Percentiles rank a stretch among this genome's conserved stretches.
These are phyloP conservation scores for Caenorhabditis imperialis DNA, from an alignment of 2,888 invertebrate genomes.

Conservation along the genomic window DNA sequence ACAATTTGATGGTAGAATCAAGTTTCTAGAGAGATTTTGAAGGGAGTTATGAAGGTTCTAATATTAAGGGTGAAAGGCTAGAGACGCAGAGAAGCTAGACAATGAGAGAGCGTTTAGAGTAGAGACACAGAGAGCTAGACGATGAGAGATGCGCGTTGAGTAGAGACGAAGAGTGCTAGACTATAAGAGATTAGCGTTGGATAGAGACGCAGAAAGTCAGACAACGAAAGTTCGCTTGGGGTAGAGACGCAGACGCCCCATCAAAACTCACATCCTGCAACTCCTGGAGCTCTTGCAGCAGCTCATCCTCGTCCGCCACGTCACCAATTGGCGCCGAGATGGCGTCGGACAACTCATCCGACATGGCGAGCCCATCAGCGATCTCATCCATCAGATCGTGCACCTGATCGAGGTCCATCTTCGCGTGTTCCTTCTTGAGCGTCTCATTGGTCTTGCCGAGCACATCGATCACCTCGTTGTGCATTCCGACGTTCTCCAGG, in stretches of 20 bases:
- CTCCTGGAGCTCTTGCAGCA: slow-evolving; percentile 62
- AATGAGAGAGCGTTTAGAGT: too few species aligned
- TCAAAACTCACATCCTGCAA: slow-evolving; percentile 59
- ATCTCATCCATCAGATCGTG: slow-evolving; percentile 69
- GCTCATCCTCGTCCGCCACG: slow-evolving; percentile 63
- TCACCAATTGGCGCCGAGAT: slow-evolving; percentile 64
- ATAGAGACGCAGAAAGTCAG: too few species aligned
- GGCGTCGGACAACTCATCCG: slow-evolving; percentile 60
- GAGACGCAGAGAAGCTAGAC: not conserved
- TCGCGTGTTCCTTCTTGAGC: slow-evolving; percentile 62
- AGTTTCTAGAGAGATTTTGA: too few species aligned
- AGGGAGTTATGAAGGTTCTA: too few species aligned
- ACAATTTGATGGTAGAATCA: too few species aligned
- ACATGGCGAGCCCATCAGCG: slow-evolving; percentile 59
- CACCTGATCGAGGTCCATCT: slow-evolving; percentile 66
- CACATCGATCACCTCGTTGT: slow-evolving; percentile 65
- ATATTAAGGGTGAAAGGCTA: not conserved
- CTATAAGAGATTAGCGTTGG: too few species aligned
- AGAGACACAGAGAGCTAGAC: too few species aligned
- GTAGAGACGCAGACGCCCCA: too few species aligned
- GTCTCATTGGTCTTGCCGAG: slow-evolving; percentile 62
- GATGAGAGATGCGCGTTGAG: too few species aligned
- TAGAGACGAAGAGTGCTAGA: too few species aligned
- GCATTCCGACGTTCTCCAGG: slow-evolving; percentile 65
- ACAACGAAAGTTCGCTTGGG: too few species aligned